Evolutionary conservation across 2,888 invertebrate species (phyloP).

Genomic region (Drosophila lacicola): DNA sequence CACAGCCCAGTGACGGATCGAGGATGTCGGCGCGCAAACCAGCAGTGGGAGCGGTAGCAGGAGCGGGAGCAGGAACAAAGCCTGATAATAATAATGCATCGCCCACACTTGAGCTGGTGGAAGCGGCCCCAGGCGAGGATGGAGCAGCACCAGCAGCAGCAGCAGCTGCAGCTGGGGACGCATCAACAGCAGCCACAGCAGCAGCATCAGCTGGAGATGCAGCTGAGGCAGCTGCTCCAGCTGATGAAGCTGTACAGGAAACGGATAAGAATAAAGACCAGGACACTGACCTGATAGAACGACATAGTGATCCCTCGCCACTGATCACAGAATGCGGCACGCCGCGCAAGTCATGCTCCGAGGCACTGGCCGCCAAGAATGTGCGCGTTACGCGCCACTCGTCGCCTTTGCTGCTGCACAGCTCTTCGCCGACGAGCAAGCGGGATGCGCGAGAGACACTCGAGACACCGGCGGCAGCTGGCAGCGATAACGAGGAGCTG

Average conservation of each 20-base stretch:
- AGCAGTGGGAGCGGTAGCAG: constrained; percentile 30
- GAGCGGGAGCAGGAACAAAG: constrained; percentile 24
- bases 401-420: constrained; percentile 64
- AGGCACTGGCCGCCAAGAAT: constrained; percentile 39
- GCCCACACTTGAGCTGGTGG: constrained; percentile 34
- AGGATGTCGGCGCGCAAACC: constrained; percentile 71
- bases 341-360: constrained; percentile 34
- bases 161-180: constrained; percentile 30
- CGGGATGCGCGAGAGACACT: constrained; percentile 16
- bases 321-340: constrained; percentile 21
- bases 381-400: constrained; percentile 77
- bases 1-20: constrained; percentile 57
- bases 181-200: constrained; percentile 23
- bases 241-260: constrained; percentile 25
- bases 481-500: constrained; percentile 50
- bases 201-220: constrained; percentile 13
- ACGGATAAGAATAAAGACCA: constrained; percentile 27
- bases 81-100: constrained; percentile 38
- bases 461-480: background rate
- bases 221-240: constrained; percentile 35
- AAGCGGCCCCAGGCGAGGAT: constrained; percentile 7
- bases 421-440: constrained; percentile 47
- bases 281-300: constrained; percentile 1
- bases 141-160: constrained; percentile 21
- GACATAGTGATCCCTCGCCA: constrained; percentile 1